Conservation (phyloP, 92 coral and sea anemone species). For the Micromussa lordhowensis region DNA sequence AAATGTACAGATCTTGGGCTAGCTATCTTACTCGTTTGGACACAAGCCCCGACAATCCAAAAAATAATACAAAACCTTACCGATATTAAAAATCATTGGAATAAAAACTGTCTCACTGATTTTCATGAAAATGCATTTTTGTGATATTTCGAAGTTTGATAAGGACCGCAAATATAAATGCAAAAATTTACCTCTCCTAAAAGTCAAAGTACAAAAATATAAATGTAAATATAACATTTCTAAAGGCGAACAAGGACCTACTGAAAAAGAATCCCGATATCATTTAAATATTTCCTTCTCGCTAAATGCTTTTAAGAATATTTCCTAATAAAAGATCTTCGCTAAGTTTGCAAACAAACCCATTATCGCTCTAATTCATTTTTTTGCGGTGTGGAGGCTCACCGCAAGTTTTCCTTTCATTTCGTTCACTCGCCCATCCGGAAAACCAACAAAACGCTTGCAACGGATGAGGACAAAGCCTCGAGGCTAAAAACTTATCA, state of each 20-base stretch:
- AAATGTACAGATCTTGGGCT: neutral
- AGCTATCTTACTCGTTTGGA: neutral
- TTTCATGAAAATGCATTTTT: neutral
- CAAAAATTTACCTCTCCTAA: neutral
- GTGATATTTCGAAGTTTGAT: neutral
- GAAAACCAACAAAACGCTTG: neutral
- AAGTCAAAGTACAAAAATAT: neutral
- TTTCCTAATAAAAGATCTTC: slow-evolving; percentile 6
- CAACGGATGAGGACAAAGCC: neutral
- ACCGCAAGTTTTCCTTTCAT: slow-evolving; percentile 11
- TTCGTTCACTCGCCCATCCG: slow-evolving; percentile 20
- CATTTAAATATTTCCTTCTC: neutral
- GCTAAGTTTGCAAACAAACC: slow-evolving; percentile 29
- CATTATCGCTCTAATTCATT: neutral
- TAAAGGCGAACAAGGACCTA: neutral
- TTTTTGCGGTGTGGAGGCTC: slow-evolving; percentile 18
- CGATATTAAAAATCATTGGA: neutral
- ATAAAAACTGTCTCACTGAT: too few relatives aligned
- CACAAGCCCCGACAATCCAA: neutral
- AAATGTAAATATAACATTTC: neutral
- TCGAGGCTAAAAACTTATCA: neutral
- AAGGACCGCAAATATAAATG: neutral
- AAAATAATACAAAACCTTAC: neutral
- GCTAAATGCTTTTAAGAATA: neutral
- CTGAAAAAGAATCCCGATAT: neutral